Base-by-base conservation (phyloP, 2,888 invertebrate genomes). In the Brachyptera risi region DNA sequence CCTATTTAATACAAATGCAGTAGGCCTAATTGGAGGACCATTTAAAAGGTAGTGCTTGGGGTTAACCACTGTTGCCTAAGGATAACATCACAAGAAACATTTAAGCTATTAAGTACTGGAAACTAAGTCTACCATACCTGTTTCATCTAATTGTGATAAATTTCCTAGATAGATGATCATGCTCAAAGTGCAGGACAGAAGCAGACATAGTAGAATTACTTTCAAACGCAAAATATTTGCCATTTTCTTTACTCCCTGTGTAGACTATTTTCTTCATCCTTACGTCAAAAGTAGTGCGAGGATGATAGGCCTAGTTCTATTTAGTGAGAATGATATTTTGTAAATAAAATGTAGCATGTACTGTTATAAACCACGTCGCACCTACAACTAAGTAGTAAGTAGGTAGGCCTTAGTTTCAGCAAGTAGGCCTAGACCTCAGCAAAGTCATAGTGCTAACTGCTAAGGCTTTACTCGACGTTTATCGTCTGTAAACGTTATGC, bases 161-260 rank as follows among this genome's bases (percentile, higher is more conserved):
- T 56, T 61, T 26, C 59, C 63, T 19, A 63, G 27, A 24, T 59
- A 63, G 35, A 59, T 58, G 37, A 61, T 38, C 61, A 63, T 63
- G 31, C 61, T 63, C 40, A 60, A 54, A 19, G 56, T 59, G 11
- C 61, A 59, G 19, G 61, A 17, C 15, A 59, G n/a, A 17, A 63
- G 56, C 17, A 63, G 38, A 56, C 61, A 27, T 21, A 59, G 15
- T 24, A 63, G 56, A 23, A 59, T 38, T 24, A 61, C 37, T 59
- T 63, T 63, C 40, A 63, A 47, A 35, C 59, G 60, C 35, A 57
- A 56, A 57, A 59, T 63, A 23, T 61, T 57, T 61, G 61, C 47
- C 61, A 61, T 61, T 31, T 54, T 54, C 17, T 21, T 3, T n/a
- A 23, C 47, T 47, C 21, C 23, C 24, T 21, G 19, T 7, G n/a